Evolutionary conservation across 2,113 vertebrate genomes (phyloP).

Genomic region (Phainopepla nitens): DNA sequence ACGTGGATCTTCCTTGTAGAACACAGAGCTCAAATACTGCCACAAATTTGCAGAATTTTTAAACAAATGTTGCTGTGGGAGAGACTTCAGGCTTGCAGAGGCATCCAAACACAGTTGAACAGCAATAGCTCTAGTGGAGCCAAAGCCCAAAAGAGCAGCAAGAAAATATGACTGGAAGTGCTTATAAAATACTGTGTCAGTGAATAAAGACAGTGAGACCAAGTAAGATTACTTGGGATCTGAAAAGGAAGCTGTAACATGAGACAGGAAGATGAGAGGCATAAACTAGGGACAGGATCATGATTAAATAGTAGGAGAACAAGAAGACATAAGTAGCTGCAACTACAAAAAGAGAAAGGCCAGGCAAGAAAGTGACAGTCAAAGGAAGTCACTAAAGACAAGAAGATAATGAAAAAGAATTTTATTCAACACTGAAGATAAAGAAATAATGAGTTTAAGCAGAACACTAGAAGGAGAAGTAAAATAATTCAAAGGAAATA

Average conservation of each 20-base stretch:
- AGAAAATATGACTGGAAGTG: neutral
- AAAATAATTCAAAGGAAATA: neutral
- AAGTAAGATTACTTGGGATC: neutral
- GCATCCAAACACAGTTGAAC: neutral
- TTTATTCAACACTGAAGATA: neutral
- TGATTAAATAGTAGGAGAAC: neutral
- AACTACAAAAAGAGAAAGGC: neutral
- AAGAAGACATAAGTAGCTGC: neutral
- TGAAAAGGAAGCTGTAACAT: neutral
- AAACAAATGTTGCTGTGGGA: neutral
- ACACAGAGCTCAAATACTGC: neutral
- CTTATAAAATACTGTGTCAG: constrained; percentile 1
- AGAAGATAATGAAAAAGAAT: neutral
- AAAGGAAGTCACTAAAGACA: neutral
- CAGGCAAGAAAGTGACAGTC: neutral
- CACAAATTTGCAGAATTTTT: neutral
- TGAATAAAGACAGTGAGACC: neutral
- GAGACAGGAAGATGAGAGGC: neutral
- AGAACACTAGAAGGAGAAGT: neutral
- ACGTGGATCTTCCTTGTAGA: neutral
- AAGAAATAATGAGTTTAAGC: neutral
- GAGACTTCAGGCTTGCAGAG: neutral
- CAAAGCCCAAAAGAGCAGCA: neutral
- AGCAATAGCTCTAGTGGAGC: neutral
- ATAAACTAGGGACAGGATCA: neutral